A percentile compares a stretch with the other conserved stretches of the same genome.
These are phyloP conservation scores for Ceratosolen solmsi DNA, from an alignment of 1,140 invertebrate genomes.

Conservation along the genomic window DNA sequence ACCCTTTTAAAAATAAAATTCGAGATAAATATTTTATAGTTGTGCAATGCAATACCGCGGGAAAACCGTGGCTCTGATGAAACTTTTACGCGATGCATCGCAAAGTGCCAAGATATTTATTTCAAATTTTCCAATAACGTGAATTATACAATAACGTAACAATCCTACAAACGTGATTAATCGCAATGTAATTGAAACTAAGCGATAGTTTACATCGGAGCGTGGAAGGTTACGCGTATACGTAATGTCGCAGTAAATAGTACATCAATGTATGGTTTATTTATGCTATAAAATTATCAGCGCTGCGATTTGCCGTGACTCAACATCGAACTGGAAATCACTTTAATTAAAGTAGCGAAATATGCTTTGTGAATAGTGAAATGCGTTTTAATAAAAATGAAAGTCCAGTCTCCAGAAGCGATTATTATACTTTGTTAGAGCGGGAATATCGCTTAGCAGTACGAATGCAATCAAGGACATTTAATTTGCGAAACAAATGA, in stretches of 20 bases:
- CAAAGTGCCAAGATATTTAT: too few relatives aligned
- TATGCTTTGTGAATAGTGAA: background rate
- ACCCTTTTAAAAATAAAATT: too few relatives aligned
- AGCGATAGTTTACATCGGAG: background rate
- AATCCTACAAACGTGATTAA: background rate
- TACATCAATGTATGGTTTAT: background rate
- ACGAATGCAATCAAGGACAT: background rate
- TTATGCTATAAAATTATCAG: conserved; percentile 4
- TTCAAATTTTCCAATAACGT: background rate
- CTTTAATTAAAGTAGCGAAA: background rate
- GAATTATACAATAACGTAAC: background rate
- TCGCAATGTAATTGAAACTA: background rate
- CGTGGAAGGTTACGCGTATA: background rate
- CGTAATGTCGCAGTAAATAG: background rate
- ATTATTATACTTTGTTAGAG: background rate
- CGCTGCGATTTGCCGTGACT: background rate
- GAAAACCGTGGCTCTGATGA: too few relatives aligned
- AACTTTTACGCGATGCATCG: too few relatives aligned
- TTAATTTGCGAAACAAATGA: background rate
- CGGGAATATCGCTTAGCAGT: background rate
- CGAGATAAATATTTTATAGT: too few relatives aligned
- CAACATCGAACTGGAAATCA: background rate
- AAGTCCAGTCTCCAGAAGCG: background rate
- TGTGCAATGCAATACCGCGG: too few relatives aligned
- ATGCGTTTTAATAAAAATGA: background rate